These are phyloP conservation scores for Aphyosemion australe DNA, from an alignment of 2,113 vertebrate genomes.

Conservation along the genomic window DNA sequence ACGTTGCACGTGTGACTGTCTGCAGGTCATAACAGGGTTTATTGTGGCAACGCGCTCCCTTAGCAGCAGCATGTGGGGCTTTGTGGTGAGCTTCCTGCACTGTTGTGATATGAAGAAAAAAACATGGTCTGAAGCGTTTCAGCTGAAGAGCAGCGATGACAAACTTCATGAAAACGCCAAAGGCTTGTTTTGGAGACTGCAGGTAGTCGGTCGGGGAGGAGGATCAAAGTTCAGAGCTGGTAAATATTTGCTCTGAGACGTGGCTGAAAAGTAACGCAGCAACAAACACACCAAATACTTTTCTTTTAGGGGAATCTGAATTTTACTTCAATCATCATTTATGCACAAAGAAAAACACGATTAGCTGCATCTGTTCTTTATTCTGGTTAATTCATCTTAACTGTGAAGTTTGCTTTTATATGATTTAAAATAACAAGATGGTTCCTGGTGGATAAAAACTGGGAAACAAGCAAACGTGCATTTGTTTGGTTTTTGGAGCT, in stretches of 20 bases:
- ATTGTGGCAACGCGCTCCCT: conserved; percentile 29
- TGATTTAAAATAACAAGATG: too few species aligned
- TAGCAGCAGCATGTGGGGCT: conserved; percentile 34
- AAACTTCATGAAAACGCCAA: conserved; percentile 6
- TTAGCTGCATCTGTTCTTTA: too few species aligned
- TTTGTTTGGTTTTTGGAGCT: too few species aligned
- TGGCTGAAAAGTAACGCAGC: too few species aligned
- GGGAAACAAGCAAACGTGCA: too few species aligned
- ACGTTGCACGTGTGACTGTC: conserved; percentile 36
- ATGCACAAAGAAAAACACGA: too few species aligned
- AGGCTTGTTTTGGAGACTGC: conserved; percentile 20
- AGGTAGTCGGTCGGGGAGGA: neutral
- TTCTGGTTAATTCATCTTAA: too few species aligned
- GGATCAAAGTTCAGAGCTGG: conserved; percentile 19
- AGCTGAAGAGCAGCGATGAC: neutral
- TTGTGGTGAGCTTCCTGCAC: conserved; percentile 18
- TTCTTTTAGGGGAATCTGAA: too few species aligned
- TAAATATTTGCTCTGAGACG: conserved; percentile 19
- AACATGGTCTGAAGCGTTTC: neutral
- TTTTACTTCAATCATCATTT: too few species aligned
- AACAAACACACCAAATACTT: too few species aligned
- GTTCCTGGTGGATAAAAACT: too few species aligned
- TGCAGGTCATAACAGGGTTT: conserved; percentile 38
- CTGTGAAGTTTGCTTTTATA: too few species aligned
- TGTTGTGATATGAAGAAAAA: conserved; percentile 29